A percentile compares a stretch with the other conserved stretches of the same genome.
phyloP scores from a whole-genome alignment of 1,140 invertebrate species.

The Hestina assimilis region DNA sequence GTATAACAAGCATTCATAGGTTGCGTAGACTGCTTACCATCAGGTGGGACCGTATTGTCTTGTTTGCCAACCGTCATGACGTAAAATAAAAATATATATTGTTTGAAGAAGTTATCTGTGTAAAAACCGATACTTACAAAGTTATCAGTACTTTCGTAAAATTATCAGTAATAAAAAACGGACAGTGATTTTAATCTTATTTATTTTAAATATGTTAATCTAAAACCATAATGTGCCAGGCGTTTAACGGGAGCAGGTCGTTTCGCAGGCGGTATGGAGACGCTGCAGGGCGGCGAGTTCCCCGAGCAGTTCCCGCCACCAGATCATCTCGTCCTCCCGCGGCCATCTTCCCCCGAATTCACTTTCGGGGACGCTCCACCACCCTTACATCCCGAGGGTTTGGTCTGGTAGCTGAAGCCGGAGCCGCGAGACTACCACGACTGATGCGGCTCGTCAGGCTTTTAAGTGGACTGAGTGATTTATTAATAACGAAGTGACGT shows the following conservation, averaged over 20 bases:
- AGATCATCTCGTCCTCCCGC: conserved; percentile 70
- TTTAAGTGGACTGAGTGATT: conserved; percentile 57
- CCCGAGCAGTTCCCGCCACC: conserved; percentile 70
- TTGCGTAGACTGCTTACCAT: too few relatives aligned
- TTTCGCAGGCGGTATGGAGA: conserved; percentile 75
- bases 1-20: too few relatives aligned
- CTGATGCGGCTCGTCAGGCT: conserved; percentile 76
- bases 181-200: background rate
- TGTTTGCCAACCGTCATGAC: too few relatives aligned
- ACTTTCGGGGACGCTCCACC: conserved; percentile 73
- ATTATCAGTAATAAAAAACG: background rate
- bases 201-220: background rate
- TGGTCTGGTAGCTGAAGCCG: conserved; percentile 79
- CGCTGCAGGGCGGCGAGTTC: conserved; percentile 68
- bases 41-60: too few relatives aligned
- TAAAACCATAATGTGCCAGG: conserved; percentile 23
- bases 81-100: too few relatives aligned
- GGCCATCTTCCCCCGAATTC: conserved; percentile 72
- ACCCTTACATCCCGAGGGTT: conserved; percentile 71
- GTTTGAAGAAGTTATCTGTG: too few relatives aligned
- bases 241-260: conserved; percentile 70
- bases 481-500: conserved; percentile 26
- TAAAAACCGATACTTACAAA: too few relatives aligned
- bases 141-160: too few relatives aligned
- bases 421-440: conserved; percentile 79